Evolutionary conservation across 2,888 invertebrate genomes (phyloP), one percentile per base, ranked within the genome.

Genomic region (Glyphotaelius pellucidus): DNA sequence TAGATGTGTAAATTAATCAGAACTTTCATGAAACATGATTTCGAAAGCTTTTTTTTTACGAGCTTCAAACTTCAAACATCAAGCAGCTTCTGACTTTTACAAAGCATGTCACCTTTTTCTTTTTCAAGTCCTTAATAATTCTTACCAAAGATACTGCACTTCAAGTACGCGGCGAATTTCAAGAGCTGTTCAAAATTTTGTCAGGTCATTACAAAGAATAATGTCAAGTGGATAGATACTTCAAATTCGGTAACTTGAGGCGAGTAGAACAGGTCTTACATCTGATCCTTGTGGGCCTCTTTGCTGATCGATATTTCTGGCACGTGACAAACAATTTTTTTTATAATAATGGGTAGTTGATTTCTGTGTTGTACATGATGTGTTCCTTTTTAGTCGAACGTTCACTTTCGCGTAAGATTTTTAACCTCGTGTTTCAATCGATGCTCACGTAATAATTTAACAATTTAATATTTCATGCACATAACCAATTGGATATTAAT

Each of bases 191-290:
- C 31, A 19, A 67, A 5, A 83, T 83, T 83, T n/a, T 83, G 83
- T 83, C 83, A 83, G 32, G 31, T 31, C 35, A 83, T 83, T 83
- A 83, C 35, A 83, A 83, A 83, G 83, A 83, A 83, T 31, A 83
- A 32, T 83, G 31, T 83, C 83, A 83, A 83, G 83, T 35, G 35
- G 32, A 31, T 83, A 83, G 32, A 83, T 32, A 83, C 83, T 83
- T 83, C 30, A 83, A 35, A 31, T 19, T 31, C 83, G 83, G 32
- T 35, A 83, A 35, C 83, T 83, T 83, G 35, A 83, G 35, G 83
- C 35, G 12, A n/a, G 83, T 83, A 30, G 83, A 83, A 25, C 83
- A 32, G 31, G 83, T 31, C 30, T 32, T 35, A 32, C 15, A 2
- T 14, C 15, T 67, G 52, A 67, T 67, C 52, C 52, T 67, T 67